A percentile compares a stretch with the other conserved stretches of the same genome.
phyloP scores from a whole-genome alignment of 2,888 invertebrate genomes.

The Chymomyza fuscimana region DNA sequence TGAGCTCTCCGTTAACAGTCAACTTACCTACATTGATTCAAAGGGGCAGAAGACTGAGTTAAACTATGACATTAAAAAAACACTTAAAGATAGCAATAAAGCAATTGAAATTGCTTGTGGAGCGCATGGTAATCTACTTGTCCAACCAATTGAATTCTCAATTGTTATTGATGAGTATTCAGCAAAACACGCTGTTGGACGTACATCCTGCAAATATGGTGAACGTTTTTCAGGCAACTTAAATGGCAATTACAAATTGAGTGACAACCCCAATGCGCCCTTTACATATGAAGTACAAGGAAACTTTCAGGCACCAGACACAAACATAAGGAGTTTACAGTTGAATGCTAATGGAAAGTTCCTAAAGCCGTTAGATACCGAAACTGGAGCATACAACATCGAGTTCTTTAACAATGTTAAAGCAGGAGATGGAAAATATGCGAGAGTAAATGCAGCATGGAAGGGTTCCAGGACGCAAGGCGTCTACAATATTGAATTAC shows the following conservation, averaged over 20 bases:
- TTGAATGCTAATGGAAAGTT: conserved; percentile 77
- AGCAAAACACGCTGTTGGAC: conserved; percentile 76
- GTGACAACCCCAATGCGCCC: conserved; percentile 69
- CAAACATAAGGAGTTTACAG: conserved; percentile 80
- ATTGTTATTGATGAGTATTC: conserved; percentile 71
- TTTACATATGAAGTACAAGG: conserved; percentile 81
- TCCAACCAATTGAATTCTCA: conserved; percentile 71
- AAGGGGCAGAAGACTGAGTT: conserved; percentile 80
- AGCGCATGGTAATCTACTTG: conserved; percentile 74
- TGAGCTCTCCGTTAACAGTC: conserved; percentile 78
- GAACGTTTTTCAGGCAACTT: conserved; percentile 78
- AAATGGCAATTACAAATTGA: conserved; percentile 79
- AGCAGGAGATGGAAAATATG: conserved; percentile 58
- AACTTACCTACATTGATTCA: conserved; percentile 79
- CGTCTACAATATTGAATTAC: conserved; percentile 55
- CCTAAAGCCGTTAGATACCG: conserved; percentile 61
- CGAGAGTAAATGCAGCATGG: conserved; percentile 50
- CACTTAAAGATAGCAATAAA: conserved; percentile 71
- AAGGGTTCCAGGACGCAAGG: conserved; percentile 67
- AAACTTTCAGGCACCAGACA: conserved; percentile 82
- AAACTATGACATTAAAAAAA: conserved; percentile 77
- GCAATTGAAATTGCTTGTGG: conserved; percentile 50
- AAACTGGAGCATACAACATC: conserved; percentile 43
- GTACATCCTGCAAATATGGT: conserved; percentile 81
- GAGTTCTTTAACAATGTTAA: conserved; percentile 57